These are phyloP conservation scores for Drosophila austrosaltans DNA, from an alignment of 2,888 invertebrate species.

Conservation along the genomic window DNA sequence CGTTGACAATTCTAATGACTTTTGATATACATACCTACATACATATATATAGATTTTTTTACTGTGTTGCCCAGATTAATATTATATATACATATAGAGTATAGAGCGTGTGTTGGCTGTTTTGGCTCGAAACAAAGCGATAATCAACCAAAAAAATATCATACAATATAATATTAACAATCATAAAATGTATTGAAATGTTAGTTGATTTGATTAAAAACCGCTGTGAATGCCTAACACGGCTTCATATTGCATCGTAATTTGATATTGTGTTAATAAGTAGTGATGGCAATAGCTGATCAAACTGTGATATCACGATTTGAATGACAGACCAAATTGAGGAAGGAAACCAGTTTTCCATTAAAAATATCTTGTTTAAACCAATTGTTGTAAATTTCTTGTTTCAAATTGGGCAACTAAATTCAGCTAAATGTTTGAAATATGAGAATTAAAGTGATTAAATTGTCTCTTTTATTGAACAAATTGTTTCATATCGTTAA, in stretches of 20 bases:
- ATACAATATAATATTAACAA: conserved; percentile 72
- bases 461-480: conserved; percentile 4
- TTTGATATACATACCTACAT: conserved; percentile 50
- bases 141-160: conserved; percentile 67
- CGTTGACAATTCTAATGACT: conserved; percentile 82
- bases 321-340: conserved; percentile 2
- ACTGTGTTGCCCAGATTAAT: conserved; percentile 19
- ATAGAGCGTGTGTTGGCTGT: conserved; percentile 48
- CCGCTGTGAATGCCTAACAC: conserved; percentile 42
- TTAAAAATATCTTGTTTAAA: not conserved
- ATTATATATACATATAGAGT: not conserved
- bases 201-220: conserved; percentile 74
- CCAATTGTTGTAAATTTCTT: not conserved
- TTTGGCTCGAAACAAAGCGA: conserved; percentile 64
- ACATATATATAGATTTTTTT: conserved; percentile 35
- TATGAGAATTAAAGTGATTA: conserved; percentile 5
- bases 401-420: conserved; percentile 5
- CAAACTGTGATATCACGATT: conserved; percentile 11
- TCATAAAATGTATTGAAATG: conserved; percentile 74
- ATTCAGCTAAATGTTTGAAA: conserved; percentile 1
- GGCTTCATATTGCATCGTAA: conserved; percentile 50
- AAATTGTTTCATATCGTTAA: not conserved
- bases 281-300: conserved; percentile 26
- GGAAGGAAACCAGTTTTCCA: conserved; percentile 6
- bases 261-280: conserved; percentile 72